Evolutionary conservation across 2,797 vertebrate genomes (phyloP).

Genomic region (Liasis olivaceus): DNA sequence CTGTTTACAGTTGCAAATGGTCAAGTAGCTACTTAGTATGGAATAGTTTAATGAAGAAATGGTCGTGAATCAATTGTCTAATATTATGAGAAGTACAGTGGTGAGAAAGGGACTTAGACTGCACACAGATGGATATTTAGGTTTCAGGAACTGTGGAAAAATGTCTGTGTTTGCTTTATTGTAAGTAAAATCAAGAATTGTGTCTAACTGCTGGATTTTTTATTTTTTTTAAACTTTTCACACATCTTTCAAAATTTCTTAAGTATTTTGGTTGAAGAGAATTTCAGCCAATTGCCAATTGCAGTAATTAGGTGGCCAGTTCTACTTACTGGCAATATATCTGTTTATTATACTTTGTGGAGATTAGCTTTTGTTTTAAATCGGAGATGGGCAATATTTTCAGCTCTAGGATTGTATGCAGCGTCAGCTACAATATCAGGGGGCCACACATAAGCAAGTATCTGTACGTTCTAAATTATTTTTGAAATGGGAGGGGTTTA

Average conservation of each 20-base stretch:
- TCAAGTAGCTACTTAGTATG: slow-evolving; percentile 51
- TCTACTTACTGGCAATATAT: not conserved
- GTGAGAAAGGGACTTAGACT: slow-evolving; percentile 33
- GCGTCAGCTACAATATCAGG: not conserved
- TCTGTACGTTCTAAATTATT: not conserved
- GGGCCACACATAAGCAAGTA: not conserved
- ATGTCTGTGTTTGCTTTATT: not conserved
- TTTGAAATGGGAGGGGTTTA: not conserved
- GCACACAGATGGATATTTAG: slow-evolving; percentile 44
- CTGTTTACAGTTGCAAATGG: slow-evolving; percentile 39
- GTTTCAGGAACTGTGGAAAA: slow-evolving; percentile 43
- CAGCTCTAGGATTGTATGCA: not conserved
- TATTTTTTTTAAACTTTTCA: not conserved
- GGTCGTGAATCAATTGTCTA: slow-evolving; percentile 44
- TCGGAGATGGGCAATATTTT: not conserved
- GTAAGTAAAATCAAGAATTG: not conserved
- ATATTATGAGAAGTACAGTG: not conserved
- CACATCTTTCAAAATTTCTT: not conserved
- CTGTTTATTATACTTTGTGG: not conserved
- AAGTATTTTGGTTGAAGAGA: not conserved
- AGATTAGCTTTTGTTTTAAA: not conserved
- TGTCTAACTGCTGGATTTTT: not conserved
- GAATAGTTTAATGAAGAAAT: slow-evolving; percentile 34
- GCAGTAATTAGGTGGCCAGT: not conserved
- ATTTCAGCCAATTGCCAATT: not conserved